These are phyloP conservation scores for Fulmarus glacialis DNA, from an alignment of 2,113 vertebrate species.

Conservation along the genomic window DNA sequence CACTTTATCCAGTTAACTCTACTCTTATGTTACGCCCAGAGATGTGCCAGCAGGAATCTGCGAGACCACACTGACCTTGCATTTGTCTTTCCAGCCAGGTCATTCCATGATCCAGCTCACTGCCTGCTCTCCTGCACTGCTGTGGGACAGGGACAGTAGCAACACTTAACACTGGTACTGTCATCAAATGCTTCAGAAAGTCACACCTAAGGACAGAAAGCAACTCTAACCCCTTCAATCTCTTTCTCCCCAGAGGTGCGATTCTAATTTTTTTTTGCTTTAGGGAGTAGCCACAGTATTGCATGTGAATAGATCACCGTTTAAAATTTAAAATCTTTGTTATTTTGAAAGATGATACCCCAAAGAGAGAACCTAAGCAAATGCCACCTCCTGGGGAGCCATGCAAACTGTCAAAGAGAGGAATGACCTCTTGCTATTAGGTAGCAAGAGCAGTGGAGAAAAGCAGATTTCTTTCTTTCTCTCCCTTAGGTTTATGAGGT, in stretches of 20 bases:
- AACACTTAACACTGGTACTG: not conserved
- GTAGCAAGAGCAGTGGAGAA: not conserved
- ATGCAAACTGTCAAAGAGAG: not conserved
- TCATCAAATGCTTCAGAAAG: not conserved
- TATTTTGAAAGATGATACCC: not conserved
- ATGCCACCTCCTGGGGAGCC: not conserved
- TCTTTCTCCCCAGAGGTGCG: not conserved
- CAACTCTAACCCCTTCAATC: not conserved
- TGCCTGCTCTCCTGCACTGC: not conserved
- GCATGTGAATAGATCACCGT: not conserved
- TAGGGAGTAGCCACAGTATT: not conserved
- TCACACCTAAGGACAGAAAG: not conserved
- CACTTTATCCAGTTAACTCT: not conserved
- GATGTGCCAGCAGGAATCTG: not conserved
- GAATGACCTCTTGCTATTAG: not conserved
- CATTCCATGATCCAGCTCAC: not conserved
- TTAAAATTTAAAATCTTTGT: not conserved
- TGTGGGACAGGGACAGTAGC: not conserved
- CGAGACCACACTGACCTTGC: not conserved
- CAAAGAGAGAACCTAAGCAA: not conserved
- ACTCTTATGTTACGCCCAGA: rapidly evolving
- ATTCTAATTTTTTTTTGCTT: not conserved
- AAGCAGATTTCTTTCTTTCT: not conserved
- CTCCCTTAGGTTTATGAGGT: not conserved
- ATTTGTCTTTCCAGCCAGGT: not conserved